These are phyloP conservation scores for Parthenolecanium corni DNA, from an alignment of 2,888 invertebrate genomes.

Conservation along the genomic window DNA sequence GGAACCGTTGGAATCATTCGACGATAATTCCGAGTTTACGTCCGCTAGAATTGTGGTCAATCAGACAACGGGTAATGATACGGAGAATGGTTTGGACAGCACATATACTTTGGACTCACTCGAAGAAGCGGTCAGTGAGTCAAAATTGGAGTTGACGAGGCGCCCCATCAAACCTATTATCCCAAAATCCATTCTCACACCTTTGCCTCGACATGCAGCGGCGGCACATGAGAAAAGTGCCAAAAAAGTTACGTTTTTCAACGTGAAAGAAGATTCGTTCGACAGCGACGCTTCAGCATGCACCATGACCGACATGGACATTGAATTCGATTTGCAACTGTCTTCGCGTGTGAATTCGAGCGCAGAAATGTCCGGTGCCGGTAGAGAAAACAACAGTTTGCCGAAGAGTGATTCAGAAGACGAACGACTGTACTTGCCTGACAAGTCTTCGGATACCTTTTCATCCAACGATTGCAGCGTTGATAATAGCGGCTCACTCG, in stretches of 20 bases:
- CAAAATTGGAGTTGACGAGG: background rate
- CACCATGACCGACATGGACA: too few species aligned
- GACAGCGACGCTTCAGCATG: too few species aligned
- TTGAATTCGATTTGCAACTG: too few species aligned
- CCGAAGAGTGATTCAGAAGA: too few species aligned
- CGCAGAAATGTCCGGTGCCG: too few species aligned
- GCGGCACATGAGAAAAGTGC: background rate
- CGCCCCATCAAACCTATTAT: background rate
- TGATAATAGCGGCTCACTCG: too few species aligned
- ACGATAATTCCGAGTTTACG: background rate
- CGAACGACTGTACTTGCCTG: too few species aligned
- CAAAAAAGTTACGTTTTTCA: constrained; percentile 7
- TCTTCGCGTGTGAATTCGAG: too few species aligned
- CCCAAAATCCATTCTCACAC: constrained; percentile 8
- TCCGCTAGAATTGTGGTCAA: background rate
- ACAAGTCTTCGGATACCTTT: too few species aligned
- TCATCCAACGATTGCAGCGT: too few species aligned
- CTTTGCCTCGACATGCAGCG: background rate
- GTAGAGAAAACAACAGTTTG: too few species aligned
- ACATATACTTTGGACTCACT: background rate
- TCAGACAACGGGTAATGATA: background rate
- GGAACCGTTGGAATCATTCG: background rate
- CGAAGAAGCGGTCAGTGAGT: background rate
- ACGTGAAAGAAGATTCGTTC: too few species aligned
- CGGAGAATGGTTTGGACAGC: background rate